phyloP scores from a whole-genome alignment of 2,113 vertebrate species.

The Charadrius vociferus region DNA sequence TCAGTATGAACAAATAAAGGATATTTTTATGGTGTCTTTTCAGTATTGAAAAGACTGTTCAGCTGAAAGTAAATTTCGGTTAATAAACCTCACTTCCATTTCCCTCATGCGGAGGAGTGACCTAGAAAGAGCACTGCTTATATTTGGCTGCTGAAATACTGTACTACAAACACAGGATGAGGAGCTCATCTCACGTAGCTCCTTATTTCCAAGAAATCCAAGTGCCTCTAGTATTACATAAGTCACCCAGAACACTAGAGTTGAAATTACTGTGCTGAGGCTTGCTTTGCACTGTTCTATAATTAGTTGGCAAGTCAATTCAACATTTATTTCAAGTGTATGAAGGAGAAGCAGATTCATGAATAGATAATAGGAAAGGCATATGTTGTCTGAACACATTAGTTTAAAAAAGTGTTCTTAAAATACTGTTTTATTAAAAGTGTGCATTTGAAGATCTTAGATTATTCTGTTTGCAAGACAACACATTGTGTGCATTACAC shows the following conservation, averaged over 20 bases:
- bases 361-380: not conserved
- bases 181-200: not conserved
- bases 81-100: not conserved
- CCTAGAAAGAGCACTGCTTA: not conserved
- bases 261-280: not conserved
- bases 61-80: not conserved
- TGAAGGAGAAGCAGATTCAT: not conserved
- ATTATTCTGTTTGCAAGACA: not conserved
- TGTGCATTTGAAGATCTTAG: not conserved
- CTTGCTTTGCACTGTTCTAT: not conserved
- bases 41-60: not conserved
- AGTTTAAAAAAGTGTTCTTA: not conserved
- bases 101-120: not conserved
- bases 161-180: not conserved
- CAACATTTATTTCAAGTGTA: constrained; percentile 22
- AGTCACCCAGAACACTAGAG: not conserved
- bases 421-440: not conserved
- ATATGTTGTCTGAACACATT: not conserved
- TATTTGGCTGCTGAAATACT: not conserved
- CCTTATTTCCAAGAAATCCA: constrained; percentile 35
- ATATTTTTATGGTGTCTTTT: not conserved
- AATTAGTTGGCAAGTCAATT: constrained; percentile 18
- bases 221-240: not conserved
- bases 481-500: not conserved
- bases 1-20: not conserved